These are phyloP conservation scores for Eptatretus burgeri DNA, from an alignment of 2,113 vertebrate genomes.

Conservation along the genomic window DNA sequence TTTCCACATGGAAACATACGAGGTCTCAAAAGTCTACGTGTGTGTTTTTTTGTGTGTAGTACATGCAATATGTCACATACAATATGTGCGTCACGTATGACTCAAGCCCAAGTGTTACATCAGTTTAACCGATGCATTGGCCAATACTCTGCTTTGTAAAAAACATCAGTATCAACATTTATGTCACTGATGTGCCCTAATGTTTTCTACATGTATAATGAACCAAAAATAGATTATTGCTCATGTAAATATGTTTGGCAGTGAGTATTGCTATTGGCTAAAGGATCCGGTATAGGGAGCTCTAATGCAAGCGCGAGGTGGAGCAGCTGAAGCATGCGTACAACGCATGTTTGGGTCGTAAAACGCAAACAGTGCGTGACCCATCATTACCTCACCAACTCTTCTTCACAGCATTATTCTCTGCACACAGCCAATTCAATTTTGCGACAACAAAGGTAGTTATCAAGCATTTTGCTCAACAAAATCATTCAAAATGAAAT, in stretches of 20 bases:
- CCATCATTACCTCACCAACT: neutral
- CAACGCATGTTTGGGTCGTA: neutral
- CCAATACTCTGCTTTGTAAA: neutral
- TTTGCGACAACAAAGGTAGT: neutral
- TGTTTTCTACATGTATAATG: neutral
- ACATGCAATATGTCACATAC: no score
- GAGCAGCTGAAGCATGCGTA: neutral
- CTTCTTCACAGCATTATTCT: neutral
- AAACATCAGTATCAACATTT: neutral
- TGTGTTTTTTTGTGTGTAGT: no score
- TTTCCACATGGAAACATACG: no score
- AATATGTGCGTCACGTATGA: no score
- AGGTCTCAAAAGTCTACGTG: no score
- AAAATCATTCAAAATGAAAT: no score
- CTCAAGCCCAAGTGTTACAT: neutral
- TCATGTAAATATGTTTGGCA: slow-evolving; percentile 3
- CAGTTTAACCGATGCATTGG: slow-evolving; percentile 1
- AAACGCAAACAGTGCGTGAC: neutral
- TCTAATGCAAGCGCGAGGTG: neutral
- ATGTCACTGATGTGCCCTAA: neutral
- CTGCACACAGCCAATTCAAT: neutral
- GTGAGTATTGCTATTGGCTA: slow-evolving; percentile 2
- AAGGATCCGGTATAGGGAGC: slow-evolving; percentile 1
- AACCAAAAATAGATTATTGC: neutral
- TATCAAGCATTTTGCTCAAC: neutral